phyloP scores from a whole-genome alignment of 2,797 vertebrate genomes.

The Peromyscus melanophrys region DNA sequence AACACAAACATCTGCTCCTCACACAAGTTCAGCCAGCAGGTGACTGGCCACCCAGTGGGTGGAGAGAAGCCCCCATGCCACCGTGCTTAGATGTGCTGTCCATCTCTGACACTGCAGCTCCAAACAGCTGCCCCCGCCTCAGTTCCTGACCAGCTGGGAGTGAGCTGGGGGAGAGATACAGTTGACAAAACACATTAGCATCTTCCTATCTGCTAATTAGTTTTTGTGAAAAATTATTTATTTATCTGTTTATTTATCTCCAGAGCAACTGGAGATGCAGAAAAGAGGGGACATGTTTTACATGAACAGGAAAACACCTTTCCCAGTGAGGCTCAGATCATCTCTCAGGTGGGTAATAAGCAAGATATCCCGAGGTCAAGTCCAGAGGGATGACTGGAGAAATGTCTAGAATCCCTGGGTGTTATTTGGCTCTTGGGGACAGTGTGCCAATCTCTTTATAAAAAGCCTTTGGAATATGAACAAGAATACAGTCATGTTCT shows the following conservation, averaged over 20 bases:
- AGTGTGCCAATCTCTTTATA: not conserved
- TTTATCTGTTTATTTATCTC: conserved; percentile 87
- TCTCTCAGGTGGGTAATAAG: conserved; percentile 77
- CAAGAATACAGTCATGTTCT: not conserved
- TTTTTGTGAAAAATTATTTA: conserved; percentile 88
- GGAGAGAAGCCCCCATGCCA: rapidly evolving
- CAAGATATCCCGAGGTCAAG: conserved; percentile 70
- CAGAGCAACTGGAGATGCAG: conserved; percentile 79
- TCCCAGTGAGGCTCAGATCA: conserved; percentile 70
- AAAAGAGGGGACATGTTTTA: conserved; percentile 55
- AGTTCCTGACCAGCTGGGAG: not conserved
- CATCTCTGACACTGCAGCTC: not conserved
- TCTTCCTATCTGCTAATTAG: conserved; percentile 90
- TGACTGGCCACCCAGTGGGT: not conserved
- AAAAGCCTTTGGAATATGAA: not conserved
- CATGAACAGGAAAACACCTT: conserved; percentile 69
- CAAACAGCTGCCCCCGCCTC: conserved; percentile 40
- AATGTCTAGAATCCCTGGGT: not conserved
- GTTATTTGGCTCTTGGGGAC: not conserved
- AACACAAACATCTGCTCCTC: not conserved
- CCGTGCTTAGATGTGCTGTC: rapidly evolving
- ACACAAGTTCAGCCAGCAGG: not conserved
- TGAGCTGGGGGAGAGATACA: conserved; percentile 77
- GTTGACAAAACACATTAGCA: conserved; percentile 86
- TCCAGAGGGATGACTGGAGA: not conserved